Base-by-base conservation (phyloP, 1,140 invertebrate species). In the Meteorus sp. region DNA sequence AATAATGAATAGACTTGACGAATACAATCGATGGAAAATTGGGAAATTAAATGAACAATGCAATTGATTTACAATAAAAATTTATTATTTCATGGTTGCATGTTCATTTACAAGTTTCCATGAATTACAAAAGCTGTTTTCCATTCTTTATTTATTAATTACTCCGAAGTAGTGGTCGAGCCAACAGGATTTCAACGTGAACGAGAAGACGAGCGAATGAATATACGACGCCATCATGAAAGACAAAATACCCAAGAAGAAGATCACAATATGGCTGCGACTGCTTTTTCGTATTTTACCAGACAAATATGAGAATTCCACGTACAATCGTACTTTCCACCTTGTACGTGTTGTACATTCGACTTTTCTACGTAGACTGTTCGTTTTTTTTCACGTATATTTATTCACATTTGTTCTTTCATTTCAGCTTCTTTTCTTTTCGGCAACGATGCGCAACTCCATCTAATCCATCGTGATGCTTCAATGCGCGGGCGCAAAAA, bases 131-230 rank as follows among this genome's bases (percentile, higher is more conserved):
- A n/a, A n/a, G 29, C 17, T 11, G 35, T 44, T 33, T 44, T 51
- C 52, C 19, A 52, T 31, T 22, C 22, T 31, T 59, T 59, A 59
- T 58, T 58, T 58, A 58, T 58, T 51, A 51, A 58, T 27, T 47
- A 58, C 56, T 58, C 37, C 19, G 50, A 33, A 50, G 45, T 57
- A 50, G 50, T 37, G 48, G 15, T 9, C 11, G 25, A 9, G 9
- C 9, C 17, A 15, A 31, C 35, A 33, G 27, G 35, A 33, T 56
- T 41, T 35, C n/a, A n/a, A n/a, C n/a, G n/a, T n/a, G n/a, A n/a
- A n/a, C n/a, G n/a, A n/a, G n/a, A n/a, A n/a, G n/a, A n/a, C n/a
- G n/a, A n/a, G n/a, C n/a, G n/a, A n/a, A n/a, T n/a, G n/a, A n/a
- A n/a, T n/a, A n/a, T n/a, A n/a, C 33, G 31, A 33, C 43, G 43